Percentiles rank a stretch among this genome's conserved stretches.
Conservation (phyloP, 2,797 vertebrate genomes). For the Fistularia commersonii region DNA sequence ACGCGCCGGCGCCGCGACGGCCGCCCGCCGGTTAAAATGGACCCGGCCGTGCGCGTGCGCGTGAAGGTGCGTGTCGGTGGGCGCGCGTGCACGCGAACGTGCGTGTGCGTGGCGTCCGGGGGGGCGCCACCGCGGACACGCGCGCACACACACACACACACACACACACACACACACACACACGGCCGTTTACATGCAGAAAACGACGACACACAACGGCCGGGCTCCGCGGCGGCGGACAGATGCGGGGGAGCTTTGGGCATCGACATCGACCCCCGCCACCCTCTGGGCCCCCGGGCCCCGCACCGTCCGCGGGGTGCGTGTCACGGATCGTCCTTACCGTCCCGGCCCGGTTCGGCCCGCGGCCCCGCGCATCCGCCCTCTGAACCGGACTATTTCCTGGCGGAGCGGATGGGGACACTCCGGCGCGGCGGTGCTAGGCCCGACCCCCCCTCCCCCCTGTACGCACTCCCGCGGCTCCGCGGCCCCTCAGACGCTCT, state of each 20-base stretch:
- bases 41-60: constrained; percentile 36
- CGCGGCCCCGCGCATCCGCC: too few species aligned
- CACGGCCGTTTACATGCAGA: not conserved
- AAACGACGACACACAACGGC: too few species aligned
- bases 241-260: too few species aligned
- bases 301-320: constrained; percentile 46
- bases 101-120: constrained; percentile 8
- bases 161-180: constrained; percentile 32
- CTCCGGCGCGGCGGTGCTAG: constrained; percentile 77
- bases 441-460: constrained; percentile 60
- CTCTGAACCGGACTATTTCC: too few species aligned
- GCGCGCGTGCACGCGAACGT: constrained; percentile 1
- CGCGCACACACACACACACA: constrained; percentile 51
- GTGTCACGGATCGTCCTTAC: constrained; percentile 70
- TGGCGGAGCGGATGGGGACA: constrained; percentile 76
- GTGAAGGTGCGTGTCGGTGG: not conserved
- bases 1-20: constrained; percentile 27
- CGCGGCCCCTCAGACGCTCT: too few species aligned
- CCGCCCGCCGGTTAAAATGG: constrained; percentile 51
- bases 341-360: too few species aligned
- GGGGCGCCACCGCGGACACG: constrained; percentile 51
- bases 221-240: too few species aligned
- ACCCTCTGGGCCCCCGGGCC: constrained; percentile 5
- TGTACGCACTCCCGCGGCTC: too few species aligned
- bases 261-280: constrained; percentile 4